Conservation (phyloP, 2,888 invertebrate species). For the Andrena chrysosceles region DNA sequence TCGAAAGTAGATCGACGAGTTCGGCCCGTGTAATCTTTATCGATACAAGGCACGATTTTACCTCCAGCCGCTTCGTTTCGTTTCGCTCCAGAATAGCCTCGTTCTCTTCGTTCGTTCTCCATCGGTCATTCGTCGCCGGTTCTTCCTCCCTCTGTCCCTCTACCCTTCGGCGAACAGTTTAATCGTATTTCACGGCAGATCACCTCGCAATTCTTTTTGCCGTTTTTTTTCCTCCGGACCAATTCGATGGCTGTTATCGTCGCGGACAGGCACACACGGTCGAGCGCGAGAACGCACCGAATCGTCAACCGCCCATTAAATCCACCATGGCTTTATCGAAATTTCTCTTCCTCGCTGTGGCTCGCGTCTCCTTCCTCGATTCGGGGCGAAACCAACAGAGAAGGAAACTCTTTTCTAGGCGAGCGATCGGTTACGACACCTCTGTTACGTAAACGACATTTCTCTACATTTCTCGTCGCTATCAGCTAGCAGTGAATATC, state of each 20-base stretch:
- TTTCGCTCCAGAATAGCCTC: constrained; percentile 9
- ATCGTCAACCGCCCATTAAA: constrained; percentile 64
- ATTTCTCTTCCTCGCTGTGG: constrained; percentile 26
- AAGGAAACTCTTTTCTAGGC: not conserved
- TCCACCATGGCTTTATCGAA: constrained; percentile 58
- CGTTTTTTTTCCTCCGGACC: constrained; percentile 43
- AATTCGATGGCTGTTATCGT: constrained; percentile 63
- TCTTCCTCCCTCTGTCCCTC: constrained; percentile 2
- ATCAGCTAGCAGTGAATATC: too few species aligned
- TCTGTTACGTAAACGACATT: too few species aligned
- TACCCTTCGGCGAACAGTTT: constrained; percentile 54
- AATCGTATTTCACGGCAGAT: constrained; percentile 77
- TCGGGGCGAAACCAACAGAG: not conserved
- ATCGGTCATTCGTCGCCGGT: not conserved
- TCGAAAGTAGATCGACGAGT: constrained; percentile 62
- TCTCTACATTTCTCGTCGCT: too few species aligned
- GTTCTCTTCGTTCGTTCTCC: constrained; percentile 10
- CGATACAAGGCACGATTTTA: constrained; percentile 68
- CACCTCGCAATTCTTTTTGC: constrained; percentile 43
- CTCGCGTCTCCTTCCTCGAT: not conserved
- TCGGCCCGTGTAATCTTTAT: constrained; percentile 70
- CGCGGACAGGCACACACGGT: constrained; percentile 44
- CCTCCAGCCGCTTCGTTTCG: constrained; percentile 23
- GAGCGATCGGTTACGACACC: too few species aligned
- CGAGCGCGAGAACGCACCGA: constrained; percentile 27